Conservation (phyloP, 2,888 invertebrate species). For the Lasioglossum morio region DNA sequence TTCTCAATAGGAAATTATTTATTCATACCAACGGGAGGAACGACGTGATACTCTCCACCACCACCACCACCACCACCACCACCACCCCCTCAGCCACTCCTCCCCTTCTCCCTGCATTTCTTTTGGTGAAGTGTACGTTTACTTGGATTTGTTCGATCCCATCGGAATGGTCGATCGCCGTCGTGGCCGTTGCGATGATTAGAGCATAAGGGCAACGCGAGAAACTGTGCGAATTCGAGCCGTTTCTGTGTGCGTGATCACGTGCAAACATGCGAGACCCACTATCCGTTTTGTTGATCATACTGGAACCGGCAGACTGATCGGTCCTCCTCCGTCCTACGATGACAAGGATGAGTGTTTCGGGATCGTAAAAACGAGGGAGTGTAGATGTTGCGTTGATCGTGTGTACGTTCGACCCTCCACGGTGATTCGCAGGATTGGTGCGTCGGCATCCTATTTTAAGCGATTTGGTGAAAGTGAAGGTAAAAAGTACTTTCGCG, state of each 20-base stretch:
- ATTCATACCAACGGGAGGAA: conserved; percentile 5
- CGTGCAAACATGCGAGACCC: conserved; percentile 55
- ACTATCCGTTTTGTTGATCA: conserved; percentile 28
- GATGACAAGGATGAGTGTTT: conserved; percentile 39
- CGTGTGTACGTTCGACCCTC: conserved; percentile 14
- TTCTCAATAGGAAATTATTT: conserved; percentile 24
- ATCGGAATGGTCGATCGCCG: conserved; percentile 20
- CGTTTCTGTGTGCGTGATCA: conserved; percentile 21
- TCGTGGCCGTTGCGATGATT: conserved; percentile 21
- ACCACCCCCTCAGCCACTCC: background rate
- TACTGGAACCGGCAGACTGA: conserved; percentile 38
- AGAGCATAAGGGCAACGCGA: conserved; percentile 17
- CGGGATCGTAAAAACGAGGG: conserved; percentile 19
- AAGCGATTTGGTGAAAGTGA: conserved; percentile 40
- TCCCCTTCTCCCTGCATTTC: background rate
- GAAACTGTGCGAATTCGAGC: conserved; percentile 20
- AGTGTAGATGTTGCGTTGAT: background rate
- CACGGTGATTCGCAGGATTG: conserved; percentile 14
- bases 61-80: background rate
- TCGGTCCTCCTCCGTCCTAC: conserved; percentile 24
- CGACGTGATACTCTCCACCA: background rate
- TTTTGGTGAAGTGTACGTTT: conserved; percentile 35
- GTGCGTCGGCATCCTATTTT: conserved; percentile 34
- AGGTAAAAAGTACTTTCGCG: conserved; percentile 41
- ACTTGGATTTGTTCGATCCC: background rate